Evolutionary conservation across 2,888 invertebrate genomes (phyloP), one percentile per base, ranked within the genome.

Genomic region (Gasteruption jaculator): DNA sequence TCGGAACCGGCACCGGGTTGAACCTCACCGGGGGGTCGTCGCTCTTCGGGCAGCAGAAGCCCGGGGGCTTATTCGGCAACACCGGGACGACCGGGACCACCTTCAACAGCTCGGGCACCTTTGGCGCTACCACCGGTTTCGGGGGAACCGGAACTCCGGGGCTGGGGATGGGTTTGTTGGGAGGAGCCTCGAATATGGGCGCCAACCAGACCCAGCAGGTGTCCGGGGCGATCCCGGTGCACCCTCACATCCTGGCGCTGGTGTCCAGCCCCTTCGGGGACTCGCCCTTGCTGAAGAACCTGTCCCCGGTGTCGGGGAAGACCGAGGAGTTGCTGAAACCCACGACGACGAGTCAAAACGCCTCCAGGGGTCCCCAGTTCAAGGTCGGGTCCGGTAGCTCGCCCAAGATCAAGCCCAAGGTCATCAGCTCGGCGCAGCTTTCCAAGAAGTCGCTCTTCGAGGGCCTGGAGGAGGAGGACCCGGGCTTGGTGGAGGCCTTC

Each of bases 191-290:
- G 11, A 16, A 16, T 32, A 14, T 12, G 7, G 1, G 14, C 16
- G 6, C 7, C 16, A 8, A 22, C 7, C 24, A 22, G 7, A 22
- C 10, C 7, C 24, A 22, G 24, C 70, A 69, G 10, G 56, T 61
- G 27, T 53, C 65, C 5, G 60, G 58, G 11, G 57, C 65, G 30
- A 67, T 73, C 24, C 73, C 76, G 2, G 74, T 84, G 1, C 84
- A 84, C 68, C 86, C 86, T 48, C 84, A 86, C 62, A 84, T 86
- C 16, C 68, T 88, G 40, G 78, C 86, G 0, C 73, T 91, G 26
- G 83, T 86, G 0, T 82, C 86, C 1, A 79, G 86, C 0, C 93
- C 93, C 0, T 94, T 90, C 61, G 92, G 93, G 0, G 90, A 92
- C 64, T 86, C 86, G 22, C 86, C 90, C 0, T 79, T 94, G 1